These are phyloP conservation scores for Rhyzopertha dominica DNA, from an alignment of 1,140 invertebrate species.

Conservation along the genomic window DNA sequence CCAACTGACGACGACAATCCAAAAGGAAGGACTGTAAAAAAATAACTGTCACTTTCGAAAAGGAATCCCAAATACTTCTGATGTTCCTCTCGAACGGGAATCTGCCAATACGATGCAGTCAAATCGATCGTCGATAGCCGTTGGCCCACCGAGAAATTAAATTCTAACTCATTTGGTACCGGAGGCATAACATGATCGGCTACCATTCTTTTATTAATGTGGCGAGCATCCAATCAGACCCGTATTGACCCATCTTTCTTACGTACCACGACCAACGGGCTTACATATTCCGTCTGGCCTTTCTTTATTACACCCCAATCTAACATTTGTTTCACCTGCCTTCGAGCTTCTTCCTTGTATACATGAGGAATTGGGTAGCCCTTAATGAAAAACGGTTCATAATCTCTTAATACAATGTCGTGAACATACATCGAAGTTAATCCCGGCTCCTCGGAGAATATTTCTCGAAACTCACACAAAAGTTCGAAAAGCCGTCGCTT, in stretches of 20 bases:
- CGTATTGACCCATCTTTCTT: conserved; percentile 8
- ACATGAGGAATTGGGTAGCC: conserved; percentile 6
- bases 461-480: conserved; percentile 1
- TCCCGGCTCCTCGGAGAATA: conserved; percentile 20
- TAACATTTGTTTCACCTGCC: conserved; percentile 4
- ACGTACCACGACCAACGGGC: conserved; percentile 7
- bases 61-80: conserved; percentile 9
- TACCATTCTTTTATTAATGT: conserved; percentile 6
- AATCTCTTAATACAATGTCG: conserved; percentile 22
- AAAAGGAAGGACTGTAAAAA: conserved; percentile 11
- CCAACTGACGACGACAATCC: neutral
- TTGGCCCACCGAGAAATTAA: conserved; percentile 6
- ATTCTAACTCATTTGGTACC: conserved; percentile 1
- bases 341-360: neutral
- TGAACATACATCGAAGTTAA: conserved; percentile 25
- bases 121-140: conserved; percentile 8
- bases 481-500: neutral
- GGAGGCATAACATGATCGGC: conserved; percentile 9
- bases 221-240: conserved; percentile 8
- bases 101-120: conserved; percentile 13
- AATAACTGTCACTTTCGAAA: conserved; percentile 2
- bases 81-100: conserved; percentile 1
- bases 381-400: conserved; percentile 22
- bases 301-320: conserved; percentile 3
- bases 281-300: conserved; percentile 8